Evolutionary conservation across 2,797 vertebrate genomes (phyloP).

Genomic region (Limosa lapponica): DNA sequence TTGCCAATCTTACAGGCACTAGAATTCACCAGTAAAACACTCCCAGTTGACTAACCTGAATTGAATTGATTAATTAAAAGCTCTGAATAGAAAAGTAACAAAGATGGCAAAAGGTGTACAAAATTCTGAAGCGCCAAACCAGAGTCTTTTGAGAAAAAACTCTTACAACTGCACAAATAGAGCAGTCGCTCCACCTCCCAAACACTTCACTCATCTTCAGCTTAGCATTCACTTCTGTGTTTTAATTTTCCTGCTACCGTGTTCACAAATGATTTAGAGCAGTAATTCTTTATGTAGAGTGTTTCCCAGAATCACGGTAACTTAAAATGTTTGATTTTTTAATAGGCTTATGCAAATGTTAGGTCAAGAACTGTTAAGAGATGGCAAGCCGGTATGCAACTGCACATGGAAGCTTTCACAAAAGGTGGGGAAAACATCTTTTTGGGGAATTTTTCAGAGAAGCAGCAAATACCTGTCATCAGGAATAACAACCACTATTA

Average conservation of each 20-base stretch:
- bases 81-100: not conserved
- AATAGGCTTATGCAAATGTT: fast-evolving
- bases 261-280: not conserved
- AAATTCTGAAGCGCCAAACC: not conserved
- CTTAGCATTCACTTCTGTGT: not conserved
- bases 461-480: not conserved
- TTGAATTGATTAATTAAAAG: not conserved
- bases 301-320: not conserved
- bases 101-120: not conserved
- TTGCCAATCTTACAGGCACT: not conserved
- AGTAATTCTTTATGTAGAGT: not conserved
- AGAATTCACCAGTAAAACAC: not conserved
- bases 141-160: not conserved
- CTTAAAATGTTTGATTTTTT: not conserved
- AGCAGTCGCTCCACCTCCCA: not conserved
- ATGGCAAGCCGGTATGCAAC: not conserved
- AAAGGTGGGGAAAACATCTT: not conserved
- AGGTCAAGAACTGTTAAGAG: not conserved
- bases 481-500: not conserved
- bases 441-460: not conserved
- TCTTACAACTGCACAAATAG: not conserved
- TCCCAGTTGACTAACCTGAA: not conserved
- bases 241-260: not conserved
- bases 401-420: not conserved
- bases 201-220: not conserved